Evolutionary conservation across 2,113 vertebrate species (phyloP), one percentile per base, ranked within the genome.

Genomic region (Amblyornis subalaris): DNA sequence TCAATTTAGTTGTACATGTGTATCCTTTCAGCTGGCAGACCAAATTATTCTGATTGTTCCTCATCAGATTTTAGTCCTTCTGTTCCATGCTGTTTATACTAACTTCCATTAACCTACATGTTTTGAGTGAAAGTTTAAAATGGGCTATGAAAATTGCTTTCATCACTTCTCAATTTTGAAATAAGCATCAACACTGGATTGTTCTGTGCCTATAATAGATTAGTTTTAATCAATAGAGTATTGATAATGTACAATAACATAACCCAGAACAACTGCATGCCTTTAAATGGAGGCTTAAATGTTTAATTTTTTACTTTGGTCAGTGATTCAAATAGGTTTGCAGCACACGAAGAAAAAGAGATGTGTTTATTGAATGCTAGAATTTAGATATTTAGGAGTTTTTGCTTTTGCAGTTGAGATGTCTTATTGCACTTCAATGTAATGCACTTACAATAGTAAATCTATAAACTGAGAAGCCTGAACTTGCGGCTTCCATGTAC

Each of bases 41-140:
- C 91, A 93, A 97, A 97, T 96, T 93, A 92, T 92, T 85, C 85
- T 97, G 83, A 87, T 81, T 95, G 90, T 81, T 92, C 81, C 96
- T 96, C 94, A 97, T 98, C 96, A 95, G 96, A 94, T 97, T 97
- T 92, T 95, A 95, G 94, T 89, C 97, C 96, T 96, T 96, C 96
- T 97, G 94, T 96, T 96, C 95, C 12, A 13, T 90, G 61, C 93
- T 97, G 97, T 98, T 98, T 98, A 97, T 85, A 87, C 95, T 97
- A 97, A 97, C 93, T 97, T 98, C 97, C 97, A 98, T 98, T 98
- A 98, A 96, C 95, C 91, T 94, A 72, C 94, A 73, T 96, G 91
- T 96, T 97, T 92, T 97, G 95, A 97, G 93, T 97, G 94, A 93
- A 97, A 96, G 95, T 97, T 97, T 97, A 96, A 97, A 97, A 95